phyloP scores from a whole-genome alignment of 2,113 vertebrate species.

The Psophia crepitans region DNA sequence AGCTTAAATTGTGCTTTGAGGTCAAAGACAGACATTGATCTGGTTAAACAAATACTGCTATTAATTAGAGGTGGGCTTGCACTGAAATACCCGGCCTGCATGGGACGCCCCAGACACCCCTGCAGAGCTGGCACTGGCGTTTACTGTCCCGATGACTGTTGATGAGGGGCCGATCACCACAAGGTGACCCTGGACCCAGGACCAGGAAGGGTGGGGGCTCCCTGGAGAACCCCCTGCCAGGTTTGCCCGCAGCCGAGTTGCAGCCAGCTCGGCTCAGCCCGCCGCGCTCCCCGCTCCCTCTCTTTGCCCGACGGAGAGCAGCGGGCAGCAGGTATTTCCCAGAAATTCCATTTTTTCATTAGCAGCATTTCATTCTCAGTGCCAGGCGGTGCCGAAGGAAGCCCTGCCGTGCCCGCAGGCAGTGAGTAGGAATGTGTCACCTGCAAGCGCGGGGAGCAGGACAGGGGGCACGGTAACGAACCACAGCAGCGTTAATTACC shows the following conservation, averaged over 20 bases:
- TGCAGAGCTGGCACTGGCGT: neutral
- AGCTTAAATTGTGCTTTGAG: conserved; percentile 40
- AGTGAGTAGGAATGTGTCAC: neutral
- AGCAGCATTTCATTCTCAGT: neutral
- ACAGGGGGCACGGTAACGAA: neutral
- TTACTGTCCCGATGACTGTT: neutral
- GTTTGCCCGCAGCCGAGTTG: neutral
- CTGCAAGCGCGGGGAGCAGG: neutral
- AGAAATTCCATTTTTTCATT: rapidly evolving
- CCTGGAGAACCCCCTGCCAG: neutral
- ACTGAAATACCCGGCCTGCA: conserved; percentile 23
- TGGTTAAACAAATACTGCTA: conserved; percentile 55
- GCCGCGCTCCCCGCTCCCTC: rapidly evolving
- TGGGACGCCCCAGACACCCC: neutral
- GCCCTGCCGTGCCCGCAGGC: neutral
- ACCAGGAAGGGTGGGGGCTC: neutral
- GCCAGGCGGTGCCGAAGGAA: no score
- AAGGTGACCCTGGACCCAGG: rapidly evolving
- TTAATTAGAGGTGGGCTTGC: conserved; percentile 67
- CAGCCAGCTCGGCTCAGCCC: neutral
- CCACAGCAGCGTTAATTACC: neutral
- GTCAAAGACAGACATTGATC: conserved; percentile 64
- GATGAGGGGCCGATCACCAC: neutral
- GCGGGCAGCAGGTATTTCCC: neutral
- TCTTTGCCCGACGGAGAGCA: neutral